Percentiles rank a stretch among this genome's conserved stretches.
phyloP scores from a whole-genome alignment of 2,888 invertebrate species.

The Chrysolina haemoptera region DNA sequence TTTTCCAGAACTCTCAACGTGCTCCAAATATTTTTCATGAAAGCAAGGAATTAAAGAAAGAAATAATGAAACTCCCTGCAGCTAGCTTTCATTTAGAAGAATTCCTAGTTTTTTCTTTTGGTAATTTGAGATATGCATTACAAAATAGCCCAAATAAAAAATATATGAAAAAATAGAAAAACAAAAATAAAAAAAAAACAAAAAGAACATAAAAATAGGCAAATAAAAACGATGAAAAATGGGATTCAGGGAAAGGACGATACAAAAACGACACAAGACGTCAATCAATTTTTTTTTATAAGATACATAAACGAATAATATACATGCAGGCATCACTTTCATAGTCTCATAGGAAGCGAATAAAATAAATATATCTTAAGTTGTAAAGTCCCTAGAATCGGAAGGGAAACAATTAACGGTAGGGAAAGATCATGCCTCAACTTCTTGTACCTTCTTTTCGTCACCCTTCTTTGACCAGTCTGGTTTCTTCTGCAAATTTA shows the following conservation, averaged over 20 bases:
- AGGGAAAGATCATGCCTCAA: conserved; percentile 80
- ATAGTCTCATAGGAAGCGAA: conserved; percentile 44
- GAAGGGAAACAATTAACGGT: conserved; percentile 36
- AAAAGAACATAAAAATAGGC: no score
- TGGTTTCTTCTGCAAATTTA: conserved; percentile 87
- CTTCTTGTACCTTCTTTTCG: conserved; percentile 88
- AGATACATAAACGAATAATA: conserved; percentile 53
- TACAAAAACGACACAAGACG: conserved; percentile 38
- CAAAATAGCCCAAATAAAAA: conserved; percentile 22
- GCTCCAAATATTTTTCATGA: no score
- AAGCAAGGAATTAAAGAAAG: no score
- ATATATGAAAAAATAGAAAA: conserved; percentile 37
- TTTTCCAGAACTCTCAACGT: no score
- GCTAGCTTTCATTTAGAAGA: no score
- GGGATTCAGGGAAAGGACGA: conserved; percentile 24
- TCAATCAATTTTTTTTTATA: conserved; percentile 50
- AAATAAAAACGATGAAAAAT: conserved; percentile 34
- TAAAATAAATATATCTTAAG: conserved; percentile 53
- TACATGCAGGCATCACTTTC: conserved; percentile 51
- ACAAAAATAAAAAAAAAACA: no score
- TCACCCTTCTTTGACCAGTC: conserved; percentile 95
- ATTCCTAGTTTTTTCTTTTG: background rate
- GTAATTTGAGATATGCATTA: background rate
- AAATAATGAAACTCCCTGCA: no score
- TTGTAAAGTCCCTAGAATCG: conserved; percentile 31